Conservation (phyloP, 2,888 invertebrate genomes). For the Pachliopta kotzebuea region DNA sequence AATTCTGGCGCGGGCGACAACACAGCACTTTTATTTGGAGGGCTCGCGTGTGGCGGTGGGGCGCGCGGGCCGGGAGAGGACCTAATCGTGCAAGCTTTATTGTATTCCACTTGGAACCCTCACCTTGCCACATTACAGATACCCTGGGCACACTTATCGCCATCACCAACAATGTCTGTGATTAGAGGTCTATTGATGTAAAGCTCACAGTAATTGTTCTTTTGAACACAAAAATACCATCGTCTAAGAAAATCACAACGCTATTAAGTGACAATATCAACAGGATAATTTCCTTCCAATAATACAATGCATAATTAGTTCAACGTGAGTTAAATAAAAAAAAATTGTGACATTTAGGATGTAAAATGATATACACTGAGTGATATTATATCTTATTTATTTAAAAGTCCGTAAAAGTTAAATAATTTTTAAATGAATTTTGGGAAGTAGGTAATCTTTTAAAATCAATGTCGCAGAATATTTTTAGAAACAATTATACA, state of each 20-base stretch:
- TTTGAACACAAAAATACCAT: constrained; percentile 14
- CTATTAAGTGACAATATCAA: too few relatives aligned
- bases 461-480: too few relatives aligned
- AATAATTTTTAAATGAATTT: too few relatives aligned
- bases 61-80: constrained; percentile 39
- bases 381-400: too few relatives aligned
- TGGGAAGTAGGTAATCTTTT: too few relatives aligned
- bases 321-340: too few relatives aligned
- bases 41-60: constrained; percentile 63
- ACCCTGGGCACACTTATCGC: constrained; percentile 23
- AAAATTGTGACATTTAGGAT: too few relatives aligned
- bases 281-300: too few relatives aligned
- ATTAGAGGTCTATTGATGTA: constrained; percentile 21
- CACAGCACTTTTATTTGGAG: constrained; percentile 74
- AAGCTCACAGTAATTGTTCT: background rate
- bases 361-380: too few relatives aligned
- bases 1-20: constrained; percentile 78
- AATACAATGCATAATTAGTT: too few relatives aligned
- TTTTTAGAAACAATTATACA: too few relatives aligned
- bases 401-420: too few relatives aligned
- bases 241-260: background rate
- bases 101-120: constrained; percentile 43
- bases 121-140: constrained; percentile 27
- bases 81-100: constrained; percentile 67
- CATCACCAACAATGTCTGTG: constrained; percentile 17